Conservation (phyloP, 2,888 invertebrate genomes). For the Ormyrus thymus region DNA sequence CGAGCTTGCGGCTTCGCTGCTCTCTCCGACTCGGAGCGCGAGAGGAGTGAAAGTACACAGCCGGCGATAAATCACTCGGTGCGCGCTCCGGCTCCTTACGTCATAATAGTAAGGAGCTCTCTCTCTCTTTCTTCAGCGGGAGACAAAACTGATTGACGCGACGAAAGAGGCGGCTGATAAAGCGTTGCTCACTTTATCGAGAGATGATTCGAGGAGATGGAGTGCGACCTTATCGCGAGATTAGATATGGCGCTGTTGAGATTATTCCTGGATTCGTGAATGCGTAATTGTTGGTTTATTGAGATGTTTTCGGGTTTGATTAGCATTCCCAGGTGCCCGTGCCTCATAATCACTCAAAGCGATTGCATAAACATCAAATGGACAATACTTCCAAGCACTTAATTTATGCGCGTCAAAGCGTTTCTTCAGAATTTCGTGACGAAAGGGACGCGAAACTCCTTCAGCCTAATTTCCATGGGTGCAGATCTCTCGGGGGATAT, state of each 20-base stretch:
- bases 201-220: not conserved
- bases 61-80: slow-evolving; percentile 34
- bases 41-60: slow-evolving; percentile 31
- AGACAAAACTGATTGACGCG: slow-evolving; percentile 8
- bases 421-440: no score
- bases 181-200: not conserved
- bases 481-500: no score
- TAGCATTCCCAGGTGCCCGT: no score
- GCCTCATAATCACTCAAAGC: no score
- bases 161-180: not conserved
- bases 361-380: no score
- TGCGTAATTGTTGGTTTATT: not conserved
- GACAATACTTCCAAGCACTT: no score
- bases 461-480: no score
- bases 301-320: not conserved
- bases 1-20: not conserved
- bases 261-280: not conserved
- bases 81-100: slow-evolving; percentile 1
- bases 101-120: slow-evolving; percentile 5
- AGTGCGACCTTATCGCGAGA: not conserved
- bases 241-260: not conserved
- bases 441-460: no score
- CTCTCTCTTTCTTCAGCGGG: not conserved
- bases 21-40: not conserved
- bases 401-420: no score